Evolutionary conservation across 2,113 vertebrate genomes (phyloP).

Genomic region (Apteryx owenii): DNA sequence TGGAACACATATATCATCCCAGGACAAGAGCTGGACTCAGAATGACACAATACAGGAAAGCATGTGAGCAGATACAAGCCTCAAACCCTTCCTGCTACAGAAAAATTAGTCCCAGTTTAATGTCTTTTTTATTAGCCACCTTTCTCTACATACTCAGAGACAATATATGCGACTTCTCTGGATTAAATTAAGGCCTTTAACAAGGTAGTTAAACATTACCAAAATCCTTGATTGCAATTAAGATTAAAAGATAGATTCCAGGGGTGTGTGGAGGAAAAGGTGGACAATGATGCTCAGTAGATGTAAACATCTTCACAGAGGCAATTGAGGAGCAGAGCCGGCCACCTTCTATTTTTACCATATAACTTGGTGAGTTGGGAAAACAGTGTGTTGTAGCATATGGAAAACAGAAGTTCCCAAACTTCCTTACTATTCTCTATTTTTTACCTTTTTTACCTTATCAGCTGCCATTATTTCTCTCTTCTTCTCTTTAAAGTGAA

Average conservation of each 20-base stretch:
- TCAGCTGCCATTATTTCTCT: neutral
- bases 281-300: neutral
- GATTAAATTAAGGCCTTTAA: neutral
- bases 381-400: neutral
- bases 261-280: neutral
- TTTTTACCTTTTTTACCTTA: neutral
- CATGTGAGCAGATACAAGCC: neutral
- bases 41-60: neutral
- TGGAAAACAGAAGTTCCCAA: neutral
- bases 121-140: neutral
- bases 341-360: neutral
- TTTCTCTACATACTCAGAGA: neutral
- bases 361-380: neutral
- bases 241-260: neutral
- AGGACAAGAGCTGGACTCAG: neutral
- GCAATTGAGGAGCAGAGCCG: neutral
- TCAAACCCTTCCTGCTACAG: neutral
- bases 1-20: neutral
- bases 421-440: neutral
- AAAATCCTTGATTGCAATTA: neutral
- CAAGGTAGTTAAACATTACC: neutral
- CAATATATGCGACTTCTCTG: neutral
- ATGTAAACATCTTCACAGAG: neutral
- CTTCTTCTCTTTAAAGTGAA: neutral
- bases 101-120: neutral